Evolutionary conservation across 1,140 invertebrate genomes (phyloP), one percentile per base, ranked within the genome.

Genomic region (Medauroidea extradentata): DNA sequence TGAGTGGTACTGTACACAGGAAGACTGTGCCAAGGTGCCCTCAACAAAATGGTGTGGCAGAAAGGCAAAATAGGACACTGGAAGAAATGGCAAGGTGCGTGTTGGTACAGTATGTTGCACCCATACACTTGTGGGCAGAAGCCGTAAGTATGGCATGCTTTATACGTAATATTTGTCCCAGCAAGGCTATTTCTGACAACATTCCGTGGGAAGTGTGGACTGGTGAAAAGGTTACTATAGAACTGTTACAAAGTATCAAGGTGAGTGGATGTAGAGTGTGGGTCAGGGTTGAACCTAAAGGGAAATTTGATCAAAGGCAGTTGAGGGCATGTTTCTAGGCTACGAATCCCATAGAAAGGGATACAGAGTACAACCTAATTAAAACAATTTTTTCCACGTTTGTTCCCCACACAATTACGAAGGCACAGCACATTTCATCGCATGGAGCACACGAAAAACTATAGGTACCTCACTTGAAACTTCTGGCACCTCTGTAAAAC

Each of bases 31-130:
- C 63, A 4, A 64, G 69, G 46, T 65, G 62, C 9, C 68, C 67
- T 16, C 60, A 70, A 61, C 64, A 70, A 63, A 71, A 72, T 57
- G 65, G 67, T 14, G 54, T 65, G 1, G 63, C 67, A 11, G 70
- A 73, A 43, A 55, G 65, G n/a, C 61, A 54, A 21, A 73, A 71
- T 61, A 43, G 65, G 4, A 63, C 63, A 9, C 18, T 69, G 3
- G 34, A 62, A 1, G 67, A 71, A 43, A 53, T 46, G 24, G 64
- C 68, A 4, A 52, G 65, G 19, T 62, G 62, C 43, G 53, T 73
- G 54, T 41, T 70, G 23, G 44, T 63, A 7, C 23, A 63, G 13
- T 39, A 43, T n/a, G 49, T 44, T 16, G n/a, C 57, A 9, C 50
- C 59, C 7, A n/a, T n/a, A 25, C 27, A 21, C 13, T 63, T 58